Percentiles rank a stretch among this genome's conserved stretches.
Evolutionary conservation across 2,797 vertebrate species (phyloP).

Genomic region (Microctenopoma stevenorrisi): DNA sequence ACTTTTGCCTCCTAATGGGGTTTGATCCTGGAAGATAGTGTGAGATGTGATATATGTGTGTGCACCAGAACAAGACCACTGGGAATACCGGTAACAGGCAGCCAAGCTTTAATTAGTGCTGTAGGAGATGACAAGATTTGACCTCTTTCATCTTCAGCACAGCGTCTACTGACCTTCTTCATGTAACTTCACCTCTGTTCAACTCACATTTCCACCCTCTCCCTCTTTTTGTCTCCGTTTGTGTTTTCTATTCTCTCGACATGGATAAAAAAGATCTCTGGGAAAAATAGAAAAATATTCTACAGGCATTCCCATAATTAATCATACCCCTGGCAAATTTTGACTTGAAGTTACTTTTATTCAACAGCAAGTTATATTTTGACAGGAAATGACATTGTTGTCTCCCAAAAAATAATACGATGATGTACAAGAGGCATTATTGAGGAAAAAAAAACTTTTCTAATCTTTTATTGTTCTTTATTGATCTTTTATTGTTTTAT

Average conservation of each 20-base stretch:
- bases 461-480: too few relatives aligned
- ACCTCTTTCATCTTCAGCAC: conserved; percentile 24
- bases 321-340: too few relatives aligned
- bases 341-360: too few relatives aligned
- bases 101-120: conserved; percentile 49
- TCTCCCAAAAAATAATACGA: too few relatives aligned
- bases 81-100: conserved; percentile 32
- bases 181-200: not conserved
- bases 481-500: too few relatives aligned
- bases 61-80: conserved; percentile 18
- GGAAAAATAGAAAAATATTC: not conserved
- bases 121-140: not conserved
- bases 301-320: too few relatives aligned
- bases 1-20: conserved; percentile 19
- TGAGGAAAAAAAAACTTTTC: too few relatives aligned
- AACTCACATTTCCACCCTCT: not conserved
- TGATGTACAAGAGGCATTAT: too few relatives aligned
- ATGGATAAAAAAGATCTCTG: not conserved
- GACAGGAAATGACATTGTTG: too few relatives aligned
- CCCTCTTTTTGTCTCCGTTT: not conserved
- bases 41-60: conserved; percentile 40
- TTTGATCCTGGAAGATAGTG: conserved; percentile 13
- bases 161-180: conserved; percentile 5
- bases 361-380: too few relatives aligned
- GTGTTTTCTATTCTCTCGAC: not conserved